These are phyloP conservation scores for Emydura subglobosa DNA, from an alignment of 2,113 vertebrate genomes.

Conservation along the genomic window DNA sequence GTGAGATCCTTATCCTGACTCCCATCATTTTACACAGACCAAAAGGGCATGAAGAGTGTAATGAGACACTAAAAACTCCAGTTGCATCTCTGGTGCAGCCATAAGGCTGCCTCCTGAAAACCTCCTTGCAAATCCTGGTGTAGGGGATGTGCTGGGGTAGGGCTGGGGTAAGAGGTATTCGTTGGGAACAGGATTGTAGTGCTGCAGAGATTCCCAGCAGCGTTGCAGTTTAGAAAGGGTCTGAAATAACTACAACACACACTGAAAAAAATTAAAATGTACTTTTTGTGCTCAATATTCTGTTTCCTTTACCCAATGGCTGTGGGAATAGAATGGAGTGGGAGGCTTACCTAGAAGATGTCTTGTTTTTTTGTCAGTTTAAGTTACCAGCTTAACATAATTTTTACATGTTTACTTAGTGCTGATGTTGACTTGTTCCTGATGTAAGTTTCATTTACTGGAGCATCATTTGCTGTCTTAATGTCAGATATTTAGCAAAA, in stretches of 20 bases:
- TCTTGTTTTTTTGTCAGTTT: neutral
- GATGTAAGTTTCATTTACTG: neutral
- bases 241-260: neutral
- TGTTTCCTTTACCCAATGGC: neutral
- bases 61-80: neutral
- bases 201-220: neutral
- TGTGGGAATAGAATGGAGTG: neutral
- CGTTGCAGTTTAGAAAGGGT: neutral
- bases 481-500: neutral
- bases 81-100: neutral
- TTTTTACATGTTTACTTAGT: neutral
- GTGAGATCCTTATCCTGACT: neutral
- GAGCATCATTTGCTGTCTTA: neutral
- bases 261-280: neutral
- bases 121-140: neutral
- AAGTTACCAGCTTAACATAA: accelerated
- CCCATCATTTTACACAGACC: neutral
- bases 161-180: neutral
- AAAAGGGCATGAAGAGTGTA: neutral
- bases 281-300: neutral
- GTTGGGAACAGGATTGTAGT: neutral
- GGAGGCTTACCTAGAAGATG: neutral
- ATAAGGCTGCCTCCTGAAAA: neutral
- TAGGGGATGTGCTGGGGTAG: neutral
- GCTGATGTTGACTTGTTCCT: neutral